A percentile compares a stretch with the other conserved stretches of the same genome.
These are phyloP conservation scores for Tricholauxania praeusta DNA, from an alignment of 2,888 invertebrate genomes.

Conservation along the genomic window DNA sequence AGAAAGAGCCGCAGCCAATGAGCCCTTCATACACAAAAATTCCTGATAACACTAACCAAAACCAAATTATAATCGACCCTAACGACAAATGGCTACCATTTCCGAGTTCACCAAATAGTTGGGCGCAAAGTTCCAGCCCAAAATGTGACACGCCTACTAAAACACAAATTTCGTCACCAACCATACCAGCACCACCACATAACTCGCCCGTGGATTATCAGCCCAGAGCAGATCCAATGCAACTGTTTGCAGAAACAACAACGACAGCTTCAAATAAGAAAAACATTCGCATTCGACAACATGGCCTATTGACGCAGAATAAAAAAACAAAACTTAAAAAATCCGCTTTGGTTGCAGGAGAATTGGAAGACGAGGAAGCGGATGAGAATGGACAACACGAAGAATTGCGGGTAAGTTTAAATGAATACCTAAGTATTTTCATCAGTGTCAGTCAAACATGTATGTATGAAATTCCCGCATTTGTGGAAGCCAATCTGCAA, in stretches of 20 bases:
- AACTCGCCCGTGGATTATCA: conserved; percentile 58
- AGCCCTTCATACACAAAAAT: not conserved
- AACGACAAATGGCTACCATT: conserved; percentile 40
- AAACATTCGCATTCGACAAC: conserved; percentile 60
- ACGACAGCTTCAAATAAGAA: conserved; percentile 38
- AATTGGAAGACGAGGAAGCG: conserved; percentile 18
- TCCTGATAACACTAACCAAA: not conserved
- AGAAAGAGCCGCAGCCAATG: conserved; percentile 35
- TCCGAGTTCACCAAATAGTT: conserved; percentile 36
- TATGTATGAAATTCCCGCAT: too few relatives aligned
- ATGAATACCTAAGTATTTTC: not conserved
- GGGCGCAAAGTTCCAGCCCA: conserved; percentile 25
- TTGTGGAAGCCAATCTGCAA: too few relatives aligned
- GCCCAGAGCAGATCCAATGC: conserved; percentile 46
- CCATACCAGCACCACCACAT: conserved; percentile 51
- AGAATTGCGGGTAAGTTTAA: conserved; percentile 57
- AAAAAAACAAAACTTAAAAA: conserved; percentile 9
- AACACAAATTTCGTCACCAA: conserved; percentile 47
- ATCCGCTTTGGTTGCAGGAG: not conserved
- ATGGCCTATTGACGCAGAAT: conserved; percentile 17
- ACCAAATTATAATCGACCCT: conserved; percentile 31
- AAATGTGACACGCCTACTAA: conserved; percentile 1
- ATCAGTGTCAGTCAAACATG: too few relatives aligned
- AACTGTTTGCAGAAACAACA: conserved; percentile 34
- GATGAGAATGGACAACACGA: conserved; percentile 46